Conservation (phyloP, 2,888 invertebrate species). For the Andrena bucephala region DNA sequence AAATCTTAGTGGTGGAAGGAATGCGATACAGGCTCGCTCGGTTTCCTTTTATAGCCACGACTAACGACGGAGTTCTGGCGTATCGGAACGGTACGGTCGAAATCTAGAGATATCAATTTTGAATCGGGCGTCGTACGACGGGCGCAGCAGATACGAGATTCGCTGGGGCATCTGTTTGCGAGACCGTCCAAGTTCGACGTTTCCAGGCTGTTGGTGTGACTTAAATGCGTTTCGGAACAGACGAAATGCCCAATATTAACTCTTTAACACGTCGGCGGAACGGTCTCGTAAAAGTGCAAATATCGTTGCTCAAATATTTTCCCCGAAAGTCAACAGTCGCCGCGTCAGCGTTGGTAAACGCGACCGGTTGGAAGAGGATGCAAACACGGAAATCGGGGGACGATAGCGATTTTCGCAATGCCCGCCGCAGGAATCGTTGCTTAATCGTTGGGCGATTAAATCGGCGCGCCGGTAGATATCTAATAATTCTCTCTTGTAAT, state of each 20-base stretch:
- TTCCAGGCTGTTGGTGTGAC: not conserved
- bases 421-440: not conserved
- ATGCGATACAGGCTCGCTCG: constrained; percentile 11
- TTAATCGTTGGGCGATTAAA: not conserved
- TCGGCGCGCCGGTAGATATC: not conserved
- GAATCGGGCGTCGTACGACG: not conserved
- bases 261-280: constrained; percentile 39
- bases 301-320: constrained; percentile 42
- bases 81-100: not conserved
- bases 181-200: not conserved
- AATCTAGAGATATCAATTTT: not conserved
- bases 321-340: constrained; percentile 25
- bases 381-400: not conserved
- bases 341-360: constrained; percentile 5
- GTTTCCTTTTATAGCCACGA: constrained; percentile 22
- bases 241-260: constrained; percentile 52
- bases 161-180: not conserved
- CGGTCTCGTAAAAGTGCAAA: constrained; percentile 33
- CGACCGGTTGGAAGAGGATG: not conserved
- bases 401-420: constrained; percentile 12
- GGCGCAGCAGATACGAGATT: not conserved
- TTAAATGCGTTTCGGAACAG: constrained; percentile 24
- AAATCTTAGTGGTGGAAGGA: constrained; percentile 46
- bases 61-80: not conserved
- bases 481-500: constrained; percentile 2